Conservation (phyloP, 1,140 invertebrate genomes). For the Eufriesea mexicana region DNA sequence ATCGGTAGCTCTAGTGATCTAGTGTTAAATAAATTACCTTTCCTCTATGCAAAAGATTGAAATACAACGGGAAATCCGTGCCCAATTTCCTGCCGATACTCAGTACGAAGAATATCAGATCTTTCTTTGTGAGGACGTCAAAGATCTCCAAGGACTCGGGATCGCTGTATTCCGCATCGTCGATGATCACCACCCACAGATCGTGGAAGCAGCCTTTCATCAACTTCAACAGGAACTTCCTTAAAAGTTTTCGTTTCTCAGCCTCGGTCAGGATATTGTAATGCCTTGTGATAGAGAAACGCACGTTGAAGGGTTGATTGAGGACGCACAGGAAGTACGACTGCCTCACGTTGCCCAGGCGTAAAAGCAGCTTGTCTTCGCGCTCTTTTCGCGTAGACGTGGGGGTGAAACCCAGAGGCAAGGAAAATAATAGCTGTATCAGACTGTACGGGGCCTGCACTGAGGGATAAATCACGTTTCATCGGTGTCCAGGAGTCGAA, state of each 20-base stretch:
- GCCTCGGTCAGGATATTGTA: slow-evolving; percentile 69
- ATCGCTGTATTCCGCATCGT: slow-evolving; percentile 83
- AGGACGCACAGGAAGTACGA: slow-evolving; percentile 80
- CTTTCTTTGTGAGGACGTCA: slow-evolving; percentile 73
- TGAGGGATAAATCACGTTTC: slow-evolving; percentile 11
- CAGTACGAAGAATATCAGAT: slow-evolving; percentile 73
- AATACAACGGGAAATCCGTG: slow-evolving; percentile 58
- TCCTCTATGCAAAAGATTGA: slow-evolving; percentile 60
- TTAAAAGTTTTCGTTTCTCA: slow-evolving; percentile 73
- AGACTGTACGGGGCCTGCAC: slow-evolving; percentile 77
- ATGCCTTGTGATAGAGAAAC: slow-evolving; percentile 77
- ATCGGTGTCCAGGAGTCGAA: not conserved
- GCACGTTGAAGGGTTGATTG: slow-evolving; percentile 83
- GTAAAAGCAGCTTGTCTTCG: slow-evolving; percentile 76
- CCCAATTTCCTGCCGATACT: slow-evolving; percentile 68
- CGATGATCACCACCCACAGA: slow-evolving; percentile 83
- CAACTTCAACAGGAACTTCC: slow-evolving; percentile 74
- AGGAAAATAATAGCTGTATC: slow-evolving; percentile 79
- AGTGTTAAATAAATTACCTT: slow-evolving; percentile 65
- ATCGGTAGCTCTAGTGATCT: too few relatives aligned
- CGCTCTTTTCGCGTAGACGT: slow-evolving; percentile 74
- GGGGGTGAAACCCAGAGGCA: slow-evolving; percentile 77
- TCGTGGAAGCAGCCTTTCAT: slow-evolving; percentile 74
- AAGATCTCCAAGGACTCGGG: slow-evolving; percentile 82
- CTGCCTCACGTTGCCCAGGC: slow-evolving; percentile 71